Conservation (phyloP, 37 sponge, comb jelly and placozoan genomes). For the Lycopodina hypogea region DNA sequence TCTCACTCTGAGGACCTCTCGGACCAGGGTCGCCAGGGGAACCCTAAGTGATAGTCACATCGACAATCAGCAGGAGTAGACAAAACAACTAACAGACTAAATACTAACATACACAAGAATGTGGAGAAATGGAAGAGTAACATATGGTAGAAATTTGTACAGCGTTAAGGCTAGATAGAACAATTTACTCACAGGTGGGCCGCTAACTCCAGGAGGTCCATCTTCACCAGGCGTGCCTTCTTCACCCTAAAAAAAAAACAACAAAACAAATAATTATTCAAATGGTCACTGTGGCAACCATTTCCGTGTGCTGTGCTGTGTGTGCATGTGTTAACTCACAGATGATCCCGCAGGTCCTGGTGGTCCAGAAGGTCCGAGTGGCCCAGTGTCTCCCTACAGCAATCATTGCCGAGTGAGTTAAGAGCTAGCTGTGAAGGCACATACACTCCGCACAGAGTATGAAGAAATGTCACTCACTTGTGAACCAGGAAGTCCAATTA, state of each 20-base stretch:
- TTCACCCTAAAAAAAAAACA: conserved; percentile 28
- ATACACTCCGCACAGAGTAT: neutral
- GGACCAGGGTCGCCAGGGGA: conserved; percentile 47
- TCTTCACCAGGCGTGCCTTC: conserved; percentile 49
- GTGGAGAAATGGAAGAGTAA: neutral
- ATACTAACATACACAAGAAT: neutral
- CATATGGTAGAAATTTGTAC: too few relatives aligned
- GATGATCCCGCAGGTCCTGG: conserved; percentile 62
- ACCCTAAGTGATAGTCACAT: conserved; percentile 35
- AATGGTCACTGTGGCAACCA: neutral
- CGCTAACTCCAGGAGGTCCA: conserved; percentile 54
- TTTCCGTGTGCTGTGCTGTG: too few relatives aligned
- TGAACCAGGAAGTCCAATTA: conserved; percentile 32
- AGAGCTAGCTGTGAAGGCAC: neutral
- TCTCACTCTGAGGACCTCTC: conserved; percentile 45
- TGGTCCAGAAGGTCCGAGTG: conserved; percentile 57
- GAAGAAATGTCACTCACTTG: conserved; percentile 18
- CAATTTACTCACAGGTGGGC: conserved; percentile 59
- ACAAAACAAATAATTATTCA: neutral
- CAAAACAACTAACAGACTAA: neutral
- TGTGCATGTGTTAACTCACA: too few relatives aligned
- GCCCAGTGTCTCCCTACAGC: conserved; percentile 53
- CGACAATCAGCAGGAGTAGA: too few relatives aligned
- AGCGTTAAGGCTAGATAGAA: too few relatives aligned
- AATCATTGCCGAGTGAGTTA: neutral